Evolutionary conservation across 2,888 invertebrate species (phyloP).

Genomic region (Ametastegia equiseti): DNA sequence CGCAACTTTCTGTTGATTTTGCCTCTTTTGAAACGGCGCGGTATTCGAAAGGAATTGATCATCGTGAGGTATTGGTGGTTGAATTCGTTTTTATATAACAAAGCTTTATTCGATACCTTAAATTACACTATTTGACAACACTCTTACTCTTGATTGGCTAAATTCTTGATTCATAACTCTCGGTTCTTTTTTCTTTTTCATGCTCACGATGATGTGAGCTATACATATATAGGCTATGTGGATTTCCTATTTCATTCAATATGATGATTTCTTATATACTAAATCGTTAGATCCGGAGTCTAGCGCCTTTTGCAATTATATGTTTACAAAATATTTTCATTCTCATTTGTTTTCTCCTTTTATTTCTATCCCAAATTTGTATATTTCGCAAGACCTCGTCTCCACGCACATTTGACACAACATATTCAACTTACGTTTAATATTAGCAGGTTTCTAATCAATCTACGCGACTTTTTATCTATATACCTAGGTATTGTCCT

Average conservation of each 20-base stretch:
- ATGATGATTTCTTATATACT: not conserved
- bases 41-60: too few relatives aligned
- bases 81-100: slow-evolving; percentile 60
- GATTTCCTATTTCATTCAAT: not conserved
- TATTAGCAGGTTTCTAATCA: slow-evolving; percentile 17
- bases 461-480: not conserved
- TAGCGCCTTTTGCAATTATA: not conserved
- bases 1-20: too few relatives aligned
- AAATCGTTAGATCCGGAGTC: not conserved
- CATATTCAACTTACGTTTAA: not conserved
- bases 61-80: too few relatives aligned
- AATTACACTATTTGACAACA: slow-evolving; percentile 59
- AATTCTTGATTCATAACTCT: slow-evolving; percentile 1
- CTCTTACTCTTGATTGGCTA: slow-evolving; percentile 22
- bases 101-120: slow-evolving; percentile 62
- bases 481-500: slow-evolving; percentile 60
- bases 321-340: not conserved
- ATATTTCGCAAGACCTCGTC: not conserved
- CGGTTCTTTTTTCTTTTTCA: not conserved
- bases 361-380: not conserved
- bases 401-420: not conserved
- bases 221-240: not conserved
- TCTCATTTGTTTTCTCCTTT: not conserved
- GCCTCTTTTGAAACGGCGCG: not conserved
- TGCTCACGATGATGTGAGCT: not conserved